Evolutionary conservation across 2,113 vertebrate genomes (phyloP), one percentile per base, ranked within the genome.

Genomic region (Anas platyrhynchos): DNA sequence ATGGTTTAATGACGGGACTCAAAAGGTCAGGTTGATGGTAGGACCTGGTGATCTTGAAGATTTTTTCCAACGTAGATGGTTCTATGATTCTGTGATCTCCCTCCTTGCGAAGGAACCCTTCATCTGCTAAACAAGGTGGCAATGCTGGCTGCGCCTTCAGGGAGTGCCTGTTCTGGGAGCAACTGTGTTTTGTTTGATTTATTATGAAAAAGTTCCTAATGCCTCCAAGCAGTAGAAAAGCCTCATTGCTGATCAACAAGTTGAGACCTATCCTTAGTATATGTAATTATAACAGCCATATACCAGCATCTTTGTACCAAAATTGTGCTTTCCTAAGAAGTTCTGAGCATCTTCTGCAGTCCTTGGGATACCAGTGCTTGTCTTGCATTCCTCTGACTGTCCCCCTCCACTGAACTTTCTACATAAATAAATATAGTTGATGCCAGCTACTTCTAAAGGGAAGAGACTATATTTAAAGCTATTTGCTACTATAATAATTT

Each of bases 391-490:
- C 46, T 59, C 46, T 95, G 94, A 91, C 48, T 65, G 91, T 92
- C 56, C 65, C 88, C 43, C 22, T 32, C 69, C 22, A 25, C 61
- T 59, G 65, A 91, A 67, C 65, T 86, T 93, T 86, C 61, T 87
- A 7, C 4, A 2, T 82, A 25, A 54, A 56, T 89, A 86, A 93
- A 18, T 44, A 62, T 8, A 21, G 67, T 58, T 62, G 69, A 52
- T 96, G 56, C 76, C 88, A 86, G 29, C 52, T 86, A 26, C 26
- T 25, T 52, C 59, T 86, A 83, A 92, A 92, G 83, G 86, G 88
- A 91, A 79, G 63, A 63, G 32, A 26, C 83, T 89, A 18, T 92
- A 58, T 90, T 95, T 95, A 65, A 96, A 84, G 32, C 55, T 76
- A 16, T 68, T 91, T 27, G 31, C 83, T 74, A 65, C 38, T 36